Conservation (phyloP, 1,140 invertebrate species). For the Aphelenchoides avenae region DNA sequence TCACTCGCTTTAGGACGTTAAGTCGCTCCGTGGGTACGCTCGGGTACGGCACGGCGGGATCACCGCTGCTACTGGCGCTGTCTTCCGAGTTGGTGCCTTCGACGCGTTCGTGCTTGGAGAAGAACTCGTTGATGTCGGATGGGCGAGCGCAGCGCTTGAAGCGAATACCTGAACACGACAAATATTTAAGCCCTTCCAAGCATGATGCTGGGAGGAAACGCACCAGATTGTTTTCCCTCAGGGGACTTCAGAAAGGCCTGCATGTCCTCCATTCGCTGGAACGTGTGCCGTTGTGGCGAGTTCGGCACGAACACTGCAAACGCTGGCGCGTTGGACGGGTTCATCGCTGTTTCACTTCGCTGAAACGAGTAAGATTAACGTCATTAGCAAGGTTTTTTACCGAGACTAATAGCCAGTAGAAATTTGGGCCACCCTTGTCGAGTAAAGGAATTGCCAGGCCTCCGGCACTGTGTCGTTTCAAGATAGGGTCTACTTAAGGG, state of each 20-base stretch:
- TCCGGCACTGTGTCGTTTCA: too few relatives aligned
- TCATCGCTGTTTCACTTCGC: too few relatives aligned
- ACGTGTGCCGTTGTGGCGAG: conserved; percentile 19
- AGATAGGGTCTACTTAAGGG: too few relatives aligned
- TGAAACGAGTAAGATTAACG: too few relatives aligned
- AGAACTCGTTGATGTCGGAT: conserved; percentile 4
- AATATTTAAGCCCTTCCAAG: neutral
- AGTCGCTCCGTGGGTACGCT: conserved; percentile 1
- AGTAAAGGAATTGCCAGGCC: too few relatives aligned
- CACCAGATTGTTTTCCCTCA: conserved; percentile 15
- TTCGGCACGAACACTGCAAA: conserved; percentile 17
- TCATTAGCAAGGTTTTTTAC: too few relatives aligned
- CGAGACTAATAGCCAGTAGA: too few relatives aligned
- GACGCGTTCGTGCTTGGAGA: conserved; percentile 7
- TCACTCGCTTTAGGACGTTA: conserved; percentile 1
- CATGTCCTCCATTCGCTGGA: conserved; percentile 9
- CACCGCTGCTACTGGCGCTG: neutral
- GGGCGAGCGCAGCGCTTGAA: conserved; percentile 10
- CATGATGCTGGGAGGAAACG: conserved; percentile 8
- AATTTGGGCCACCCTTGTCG: too few relatives aligned
- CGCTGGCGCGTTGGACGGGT: neutral
- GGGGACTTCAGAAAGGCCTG: conserved; percentile 9
- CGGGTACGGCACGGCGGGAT: too few relatives aligned
- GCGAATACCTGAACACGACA: conserved; percentile 9
- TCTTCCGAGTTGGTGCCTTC: conserved; percentile 1